Conservation (phyloP, 2,797 vertebrate species). For the Pagetopsis macropterus region DNA sequence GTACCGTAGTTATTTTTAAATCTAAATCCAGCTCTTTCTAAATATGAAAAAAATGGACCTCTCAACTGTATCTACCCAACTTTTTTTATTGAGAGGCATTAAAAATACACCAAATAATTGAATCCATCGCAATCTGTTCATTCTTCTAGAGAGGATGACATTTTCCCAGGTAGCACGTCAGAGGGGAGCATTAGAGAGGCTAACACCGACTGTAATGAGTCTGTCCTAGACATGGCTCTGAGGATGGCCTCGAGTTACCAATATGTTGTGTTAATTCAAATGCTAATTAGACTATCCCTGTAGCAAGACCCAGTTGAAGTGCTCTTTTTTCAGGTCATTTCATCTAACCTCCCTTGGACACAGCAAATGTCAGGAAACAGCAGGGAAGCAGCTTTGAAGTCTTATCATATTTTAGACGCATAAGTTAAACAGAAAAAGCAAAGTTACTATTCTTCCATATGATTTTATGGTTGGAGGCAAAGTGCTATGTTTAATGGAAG, state of each 20-base stretch:
- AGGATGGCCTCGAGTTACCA: slow-evolving; percentile 79
- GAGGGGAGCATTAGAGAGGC: slow-evolving; percentile 58
- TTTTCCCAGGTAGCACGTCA: slow-evolving; percentile 57
- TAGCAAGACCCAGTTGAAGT: slow-evolving; percentile 59
- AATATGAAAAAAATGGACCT: neutral
- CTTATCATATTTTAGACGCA: neutral
- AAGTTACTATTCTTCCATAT: neutral
- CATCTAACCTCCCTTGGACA: slow-evolving; percentile 64
- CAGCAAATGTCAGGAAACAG: slow-evolving; percentile 63
- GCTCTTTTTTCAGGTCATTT: slow-evolving; percentile 64
- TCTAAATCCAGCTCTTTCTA: neutral
- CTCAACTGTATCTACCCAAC: neutral
- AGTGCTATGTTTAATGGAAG: neutral
- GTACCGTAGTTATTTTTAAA: neutral
- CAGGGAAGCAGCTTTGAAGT: slow-evolving; percentile 53
- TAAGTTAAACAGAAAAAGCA: slow-evolving; percentile 8
- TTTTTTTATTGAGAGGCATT: slow-evolving; percentile 17
- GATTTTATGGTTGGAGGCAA: neutral
- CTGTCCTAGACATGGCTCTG: slow-evolving; percentile 70
- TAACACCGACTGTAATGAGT: slow-evolving; percentile 73
- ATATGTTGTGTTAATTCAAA: slow-evolving; percentile 84
- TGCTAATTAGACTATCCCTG: slow-evolving; percentile 81
- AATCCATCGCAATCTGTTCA: slow-evolving; percentile 28
- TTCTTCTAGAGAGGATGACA: slow-evolving; percentile 52
- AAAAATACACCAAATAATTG: neutral